Conservation (phyloP, 64 coral and sea anemone genomes). For the Stichodactyla mertensii region DNA sequence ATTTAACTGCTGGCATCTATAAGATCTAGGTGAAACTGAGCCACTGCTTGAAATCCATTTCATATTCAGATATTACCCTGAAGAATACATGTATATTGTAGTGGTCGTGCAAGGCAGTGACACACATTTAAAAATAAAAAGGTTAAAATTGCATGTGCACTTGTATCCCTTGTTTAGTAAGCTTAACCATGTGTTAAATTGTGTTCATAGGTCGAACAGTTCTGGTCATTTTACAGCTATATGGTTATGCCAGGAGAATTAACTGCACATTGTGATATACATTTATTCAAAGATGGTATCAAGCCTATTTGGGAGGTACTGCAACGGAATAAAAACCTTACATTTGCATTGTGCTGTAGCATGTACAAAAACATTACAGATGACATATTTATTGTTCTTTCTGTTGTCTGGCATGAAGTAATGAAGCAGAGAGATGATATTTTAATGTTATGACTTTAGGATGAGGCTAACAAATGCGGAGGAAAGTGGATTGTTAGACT, state of each 20-base stretch:
- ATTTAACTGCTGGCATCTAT: too few relatives aligned
- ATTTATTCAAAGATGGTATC: conserved; percentile 98
- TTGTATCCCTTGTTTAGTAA: neutral
- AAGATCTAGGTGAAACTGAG: too few relatives aligned
- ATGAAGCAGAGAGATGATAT: neutral
- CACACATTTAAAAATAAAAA: too few relatives aligned
- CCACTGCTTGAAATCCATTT: too few relatives aligned
- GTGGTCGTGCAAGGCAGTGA: too few relatives aligned
- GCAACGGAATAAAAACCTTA: too few relatives aligned
- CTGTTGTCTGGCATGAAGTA: too few relatives aligned
- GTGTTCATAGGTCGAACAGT: conserved; percentile 80
- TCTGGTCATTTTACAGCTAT: conserved; percentile 90
- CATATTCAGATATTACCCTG: too few relatives aligned
- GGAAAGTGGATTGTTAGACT: conserved; percentile 99
- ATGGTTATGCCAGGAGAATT: conserved; percentile 92
- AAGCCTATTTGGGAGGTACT: conserved; percentile 99
- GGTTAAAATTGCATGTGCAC: neutral
- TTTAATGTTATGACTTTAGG: conserved; percentile 44
- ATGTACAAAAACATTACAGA: too few relatives aligned
- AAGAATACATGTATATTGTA: too few relatives aligned
- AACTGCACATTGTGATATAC: conserved; percentile 95
- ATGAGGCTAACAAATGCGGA: conserved; percentile 96
- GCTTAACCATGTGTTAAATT: neutral
- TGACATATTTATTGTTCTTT: too few relatives aligned
- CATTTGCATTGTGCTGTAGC: too few relatives aligned